Percentiles rank a stretch among this genome's conserved stretches.
Evolutionary conservation across 2,113 vertebrate genomes (phyloP).

Genomic region (Terrapene triunguis): DNA sequence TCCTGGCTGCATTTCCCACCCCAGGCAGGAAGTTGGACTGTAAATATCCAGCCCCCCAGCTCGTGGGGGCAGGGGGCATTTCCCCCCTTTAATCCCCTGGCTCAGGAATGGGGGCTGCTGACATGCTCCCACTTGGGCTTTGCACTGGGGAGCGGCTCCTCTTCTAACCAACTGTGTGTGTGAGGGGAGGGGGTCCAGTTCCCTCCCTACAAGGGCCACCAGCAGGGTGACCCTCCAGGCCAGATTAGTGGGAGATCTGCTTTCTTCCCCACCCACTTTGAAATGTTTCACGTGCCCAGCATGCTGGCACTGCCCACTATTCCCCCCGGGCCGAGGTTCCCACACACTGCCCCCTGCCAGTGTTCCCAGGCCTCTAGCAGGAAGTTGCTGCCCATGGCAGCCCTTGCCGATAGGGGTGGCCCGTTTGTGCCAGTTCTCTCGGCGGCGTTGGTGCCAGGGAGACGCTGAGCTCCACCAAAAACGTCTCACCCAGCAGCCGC

Average conservation of each 20-base stretch:
- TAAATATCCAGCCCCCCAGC: neutral
- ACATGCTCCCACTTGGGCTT: no score
- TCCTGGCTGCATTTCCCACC: neutral
- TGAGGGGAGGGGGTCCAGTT: neutral
- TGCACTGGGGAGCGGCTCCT: neutral
- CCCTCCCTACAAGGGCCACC: neutral
- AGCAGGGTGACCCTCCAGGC: no score
- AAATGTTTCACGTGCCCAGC: no score
- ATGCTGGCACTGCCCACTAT: no score
- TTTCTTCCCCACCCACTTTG: no score
- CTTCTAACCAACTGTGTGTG: neutral
- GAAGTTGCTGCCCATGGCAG: neutral
- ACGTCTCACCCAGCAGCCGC: fast-evolving
- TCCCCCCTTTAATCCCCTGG: no score
- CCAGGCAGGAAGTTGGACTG: neutral
- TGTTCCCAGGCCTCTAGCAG: neutral
- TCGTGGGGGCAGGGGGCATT: neutral
- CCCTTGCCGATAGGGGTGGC: neutral
- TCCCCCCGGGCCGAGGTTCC: neutral
- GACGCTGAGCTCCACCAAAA: neutral
- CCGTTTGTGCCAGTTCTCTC: neutral
- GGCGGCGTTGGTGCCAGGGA: neutral
- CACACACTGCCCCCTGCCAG: neutral
- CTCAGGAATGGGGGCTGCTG: neutral
- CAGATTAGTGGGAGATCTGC: no score